phyloP scores from a whole-genome alignment of 2,888 invertebrate species.

The Homarus gammarus region DNA sequence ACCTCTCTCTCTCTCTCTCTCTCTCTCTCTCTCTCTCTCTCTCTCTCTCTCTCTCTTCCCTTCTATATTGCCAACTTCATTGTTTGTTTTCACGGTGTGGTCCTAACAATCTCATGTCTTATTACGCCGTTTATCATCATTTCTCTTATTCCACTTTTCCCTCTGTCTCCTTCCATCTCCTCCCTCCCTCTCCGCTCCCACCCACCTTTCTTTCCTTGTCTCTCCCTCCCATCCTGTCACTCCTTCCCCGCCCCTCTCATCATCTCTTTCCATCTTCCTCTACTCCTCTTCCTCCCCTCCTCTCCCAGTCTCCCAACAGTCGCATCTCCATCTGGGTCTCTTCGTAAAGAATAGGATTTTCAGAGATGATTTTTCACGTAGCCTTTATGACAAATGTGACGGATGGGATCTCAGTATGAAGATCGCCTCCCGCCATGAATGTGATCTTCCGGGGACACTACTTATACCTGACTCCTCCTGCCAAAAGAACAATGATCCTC shows the following conservation, averaged over 20 bases:
- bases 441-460: too few species aligned
- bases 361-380: background rate
- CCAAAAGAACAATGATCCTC: too few species aligned
- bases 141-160: background rate
- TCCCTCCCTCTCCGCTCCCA: background rate
- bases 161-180: background rate
- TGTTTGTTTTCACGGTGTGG: too few species aligned
- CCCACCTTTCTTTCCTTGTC: background rate
- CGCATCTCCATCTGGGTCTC: too few species aligned
- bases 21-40: background rate
- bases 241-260: background rate
- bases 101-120: too few species aligned
- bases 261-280: background rate
- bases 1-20: too few species aligned
- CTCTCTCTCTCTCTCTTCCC: constrained; percentile 5
- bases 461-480: too few species aligned
- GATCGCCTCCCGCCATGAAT: background rate
- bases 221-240: background rate
- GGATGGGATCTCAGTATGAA: background rate
- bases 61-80: too few species aligned
- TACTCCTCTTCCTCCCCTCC: background rate
- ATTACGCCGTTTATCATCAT: background rate
- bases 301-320: background rate
- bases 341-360: background rate
- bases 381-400: background rate